A percentile compares a stretch with the other conserved stretches of the same genome.
Conservation (phyloP, 2,888 invertebrate species). For the Camponotus fellah region DNA sequence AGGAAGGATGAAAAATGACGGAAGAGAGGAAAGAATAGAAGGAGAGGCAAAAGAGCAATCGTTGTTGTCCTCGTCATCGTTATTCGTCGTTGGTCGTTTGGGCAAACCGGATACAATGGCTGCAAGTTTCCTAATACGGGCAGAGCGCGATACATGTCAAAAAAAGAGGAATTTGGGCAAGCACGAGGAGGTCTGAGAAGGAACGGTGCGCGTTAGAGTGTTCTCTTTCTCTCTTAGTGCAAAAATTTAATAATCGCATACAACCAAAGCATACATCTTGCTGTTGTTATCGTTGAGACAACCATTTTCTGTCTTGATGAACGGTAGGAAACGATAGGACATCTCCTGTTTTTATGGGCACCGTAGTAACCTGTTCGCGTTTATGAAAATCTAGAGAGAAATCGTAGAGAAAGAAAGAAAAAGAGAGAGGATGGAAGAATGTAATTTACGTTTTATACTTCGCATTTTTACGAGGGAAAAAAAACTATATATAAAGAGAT, state of each 20-base stretch:
- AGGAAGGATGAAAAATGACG: background rate
- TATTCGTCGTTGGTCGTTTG: conserved; percentile 68
- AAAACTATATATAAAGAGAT: background rate
- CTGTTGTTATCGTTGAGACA: background rate
- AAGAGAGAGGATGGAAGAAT: background rate
- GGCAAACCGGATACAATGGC: conserved; percentile 80
- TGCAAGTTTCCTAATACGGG: conserved; percentile 84
- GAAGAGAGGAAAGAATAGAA: background rate
- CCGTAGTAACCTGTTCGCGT: background rate
- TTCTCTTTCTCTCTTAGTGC: conserved; percentile 7
- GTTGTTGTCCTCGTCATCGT: conserved; percentile 62
- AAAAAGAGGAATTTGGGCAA: conserved; percentile 82
- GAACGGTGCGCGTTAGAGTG: conserved; percentile 68
- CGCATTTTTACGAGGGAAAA: background rate
- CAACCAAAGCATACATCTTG: conserved; percentile 1
- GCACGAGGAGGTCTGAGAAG: conserved; percentile 71
- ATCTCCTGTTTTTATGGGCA: background rate
- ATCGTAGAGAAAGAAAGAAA: background rate
- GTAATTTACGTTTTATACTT: background rate
- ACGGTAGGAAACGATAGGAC: background rate
- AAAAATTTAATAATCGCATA: conserved; percentile 69
- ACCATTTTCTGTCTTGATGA: background rate
- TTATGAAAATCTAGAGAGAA: conserved; percentile 9
- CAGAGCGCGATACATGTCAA: conserved; percentile 66
- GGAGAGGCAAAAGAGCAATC: background rate